These are phyloP conservation scores for Propithecus deckenii DNA, from an alignment of 2,797 vertebrate genomes.

Conservation along the genomic window DNA sequence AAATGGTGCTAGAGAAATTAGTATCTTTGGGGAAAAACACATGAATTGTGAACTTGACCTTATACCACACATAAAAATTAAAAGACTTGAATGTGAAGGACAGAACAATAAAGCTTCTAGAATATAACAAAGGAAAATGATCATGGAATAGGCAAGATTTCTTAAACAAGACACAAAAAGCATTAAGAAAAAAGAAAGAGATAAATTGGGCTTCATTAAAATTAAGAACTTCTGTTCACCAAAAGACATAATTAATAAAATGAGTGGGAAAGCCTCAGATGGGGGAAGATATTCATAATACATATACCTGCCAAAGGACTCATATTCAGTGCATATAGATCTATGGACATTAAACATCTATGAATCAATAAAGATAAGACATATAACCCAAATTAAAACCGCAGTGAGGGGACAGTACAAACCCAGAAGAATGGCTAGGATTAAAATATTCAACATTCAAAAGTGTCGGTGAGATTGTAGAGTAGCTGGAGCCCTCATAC, in stretches of 20 bases:
- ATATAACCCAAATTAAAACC: not conserved
- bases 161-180: not conserved
- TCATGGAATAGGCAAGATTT: not conserved
- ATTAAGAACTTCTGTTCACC: not conserved
- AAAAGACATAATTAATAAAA: conserved; percentile 10
- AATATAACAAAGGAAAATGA: not conserved
- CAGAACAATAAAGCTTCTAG: not conserved
- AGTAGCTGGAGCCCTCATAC: not conserved
- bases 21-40: not conserved
- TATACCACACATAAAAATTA: not conserved
- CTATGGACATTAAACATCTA: not conserved
- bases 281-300: not conserved
- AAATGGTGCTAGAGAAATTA: not conserved
- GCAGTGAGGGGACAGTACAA: not conserved
- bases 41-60: not conserved
- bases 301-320: not conserved
- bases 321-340: not conserved
- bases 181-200: not conserved
- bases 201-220: conserved; percentile 22
- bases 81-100: not conserved
- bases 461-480: not conserved
- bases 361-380: not conserved
- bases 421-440: not conserved
- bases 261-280: not conserved
- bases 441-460: not conserved